Percentiles rank a stretch among this genome's conserved stretches.
Evolutionary conservation across 1,140 invertebrate genomes (phyloP).

Genomic region (Pteromalus puparum): DNA sequence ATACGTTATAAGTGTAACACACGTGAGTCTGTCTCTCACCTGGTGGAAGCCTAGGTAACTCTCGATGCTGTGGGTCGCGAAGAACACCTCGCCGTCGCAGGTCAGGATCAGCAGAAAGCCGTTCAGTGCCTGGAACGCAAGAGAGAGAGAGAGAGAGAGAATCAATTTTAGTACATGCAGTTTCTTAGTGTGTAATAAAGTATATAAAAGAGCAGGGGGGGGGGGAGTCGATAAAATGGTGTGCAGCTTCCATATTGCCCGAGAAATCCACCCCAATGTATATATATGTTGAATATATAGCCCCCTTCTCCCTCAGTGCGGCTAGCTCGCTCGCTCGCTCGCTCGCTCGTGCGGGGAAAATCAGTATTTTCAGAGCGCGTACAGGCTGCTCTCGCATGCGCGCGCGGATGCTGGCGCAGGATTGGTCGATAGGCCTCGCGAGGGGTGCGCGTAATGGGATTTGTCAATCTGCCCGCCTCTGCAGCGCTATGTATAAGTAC

Average conservation of each 20-base stretch:
- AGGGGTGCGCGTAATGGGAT: constrained; percentile 49
- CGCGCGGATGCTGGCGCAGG: constrained; percentile 71
- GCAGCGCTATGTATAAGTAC: neutral
- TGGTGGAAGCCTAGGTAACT: constrained; percentile 99
- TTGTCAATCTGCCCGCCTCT: constrained; percentile 45
- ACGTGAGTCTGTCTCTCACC: constrained; percentile 78
- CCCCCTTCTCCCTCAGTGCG: no score
- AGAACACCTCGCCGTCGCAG: constrained; percentile 99
- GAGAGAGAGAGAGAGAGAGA: no score
- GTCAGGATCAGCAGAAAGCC: constrained; percentile 99
- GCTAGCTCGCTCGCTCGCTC: no score
- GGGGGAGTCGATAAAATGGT: neutral
- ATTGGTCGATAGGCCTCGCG: constrained; percentile 48
- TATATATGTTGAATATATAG: neutral
- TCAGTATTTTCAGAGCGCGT: constrained; percentile 57
- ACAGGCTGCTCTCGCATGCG: constrained; percentile 44
- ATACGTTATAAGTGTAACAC: constrained; percentile 25
- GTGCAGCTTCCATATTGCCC: neutral
- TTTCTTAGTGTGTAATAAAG: no score
- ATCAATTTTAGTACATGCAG: no score
- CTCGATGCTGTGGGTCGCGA: constrained; percentile 99
- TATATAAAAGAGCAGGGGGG: no score
- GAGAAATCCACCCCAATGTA: neutral
- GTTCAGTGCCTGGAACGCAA: constrained; percentile 93
- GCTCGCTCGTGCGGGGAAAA: constrained; percentile 44